phyloP scores from a whole-genome alignment of 2,888 invertebrate genomes.

The Tupiocoris notatus region DNA sequence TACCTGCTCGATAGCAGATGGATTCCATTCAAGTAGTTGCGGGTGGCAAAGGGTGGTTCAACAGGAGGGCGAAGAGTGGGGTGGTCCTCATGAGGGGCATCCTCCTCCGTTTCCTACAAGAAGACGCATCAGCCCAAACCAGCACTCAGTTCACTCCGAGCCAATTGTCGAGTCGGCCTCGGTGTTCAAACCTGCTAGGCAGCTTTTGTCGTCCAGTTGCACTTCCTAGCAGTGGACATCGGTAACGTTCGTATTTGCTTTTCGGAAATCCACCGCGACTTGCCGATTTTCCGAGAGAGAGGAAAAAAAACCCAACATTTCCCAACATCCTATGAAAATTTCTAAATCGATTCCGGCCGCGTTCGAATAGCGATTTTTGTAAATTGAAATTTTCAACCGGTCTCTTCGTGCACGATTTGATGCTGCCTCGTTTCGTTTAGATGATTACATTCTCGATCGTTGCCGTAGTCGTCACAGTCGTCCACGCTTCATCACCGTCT shows the following conservation, averaged over 20 bases:
- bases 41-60: background rate
- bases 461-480: constrained; percentile 22
- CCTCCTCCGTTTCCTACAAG: background rate
- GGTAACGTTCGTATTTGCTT: too few species aligned
- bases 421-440: constrained; percentile 32
- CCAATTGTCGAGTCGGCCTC: background rate
- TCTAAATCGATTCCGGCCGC: too few species aligned
- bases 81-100: background rate
- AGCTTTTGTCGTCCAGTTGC: background rate
- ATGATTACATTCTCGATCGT: constrained; percentile 27
- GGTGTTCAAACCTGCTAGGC: background rate
- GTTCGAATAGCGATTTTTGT: background rate
- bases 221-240: too few species aligned
- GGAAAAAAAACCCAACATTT: too few species aligned
- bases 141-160: background rate
- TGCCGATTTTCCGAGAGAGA: too few species aligned
- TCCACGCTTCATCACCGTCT: constrained; percentile 32
- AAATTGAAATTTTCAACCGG: background rate
- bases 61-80: background rate
- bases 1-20: background rate
- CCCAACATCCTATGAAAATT: too few species aligned
- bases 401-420: background rate
- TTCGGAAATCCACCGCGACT: too few species aligned
- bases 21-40: background rate
- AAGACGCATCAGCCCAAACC: background rate